Evolutionary conservation across 37 sponge, comb jelly and placozoan species (phyloP).

Genomic region (Amphimedon queenslandica): DNA sequence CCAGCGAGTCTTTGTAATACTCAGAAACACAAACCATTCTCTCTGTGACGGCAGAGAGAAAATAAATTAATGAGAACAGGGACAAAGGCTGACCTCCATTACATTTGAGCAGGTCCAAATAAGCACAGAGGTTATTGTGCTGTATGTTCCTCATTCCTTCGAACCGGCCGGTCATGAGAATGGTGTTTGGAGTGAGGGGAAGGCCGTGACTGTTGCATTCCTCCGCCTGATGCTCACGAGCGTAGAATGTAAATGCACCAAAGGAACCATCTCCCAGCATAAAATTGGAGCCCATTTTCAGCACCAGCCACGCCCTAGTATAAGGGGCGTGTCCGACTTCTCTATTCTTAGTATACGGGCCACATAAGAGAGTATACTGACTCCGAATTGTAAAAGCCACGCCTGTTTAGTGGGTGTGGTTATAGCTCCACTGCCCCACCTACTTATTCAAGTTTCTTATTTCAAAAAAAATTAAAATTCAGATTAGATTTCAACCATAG

Average conservation of each 20-base stretch:
- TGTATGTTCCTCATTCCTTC: slow-evolving; percentile 43
- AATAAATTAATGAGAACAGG: background rate
- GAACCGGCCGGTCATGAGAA: slow-evolving; percentile 81
- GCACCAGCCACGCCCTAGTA: too few species aligned
- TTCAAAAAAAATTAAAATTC: too few species aligned
- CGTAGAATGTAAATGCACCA: slow-evolving; percentile 79
- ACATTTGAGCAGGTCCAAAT: slow-evolving; percentile 68
- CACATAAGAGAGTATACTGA: too few species aligned
- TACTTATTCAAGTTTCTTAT: too few species aligned
- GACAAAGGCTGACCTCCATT: slow-evolving; percentile 46
- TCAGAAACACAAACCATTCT: slow-evolving; percentile 79
- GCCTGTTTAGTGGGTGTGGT: slow-evolving; percentile 8
- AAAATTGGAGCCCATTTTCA: too few species aligned
- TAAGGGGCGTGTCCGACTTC: too few species aligned
- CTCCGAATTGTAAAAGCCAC: background rate
- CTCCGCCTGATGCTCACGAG: slow-evolving; percentile 60
- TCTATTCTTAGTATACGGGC: too few species aligned
- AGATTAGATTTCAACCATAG: too few species aligned
- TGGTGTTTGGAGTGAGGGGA: slow-evolving; percentile 84
- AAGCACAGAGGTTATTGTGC: slow-evolving; percentile 76
- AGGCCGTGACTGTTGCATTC: slow-evolving; percentile 86
- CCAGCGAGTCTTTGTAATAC: slow-evolving; percentile 59
- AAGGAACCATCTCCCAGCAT: too few species aligned
- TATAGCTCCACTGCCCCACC: background rate
- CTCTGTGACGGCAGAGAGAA: slow-evolving; percentile 21